Evolutionary conservation across 2,888 invertebrate genomes (phyloP).

Genomic region (Epirrhoe alternata): DNA sequence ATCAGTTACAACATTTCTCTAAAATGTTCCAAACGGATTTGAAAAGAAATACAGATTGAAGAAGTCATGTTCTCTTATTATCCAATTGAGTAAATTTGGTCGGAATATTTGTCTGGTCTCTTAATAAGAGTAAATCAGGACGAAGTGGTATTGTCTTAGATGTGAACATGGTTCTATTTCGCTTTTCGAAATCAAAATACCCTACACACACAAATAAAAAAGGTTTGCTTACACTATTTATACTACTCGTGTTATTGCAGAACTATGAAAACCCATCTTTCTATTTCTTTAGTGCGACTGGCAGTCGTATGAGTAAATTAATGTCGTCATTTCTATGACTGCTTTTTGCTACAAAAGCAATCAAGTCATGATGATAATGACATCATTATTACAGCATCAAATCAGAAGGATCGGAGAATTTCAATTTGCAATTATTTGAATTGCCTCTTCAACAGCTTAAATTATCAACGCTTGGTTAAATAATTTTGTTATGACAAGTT

Average conservation of each 20-base stretch:
- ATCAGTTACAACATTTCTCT: background rate
- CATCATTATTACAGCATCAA: conserved; percentile 13
- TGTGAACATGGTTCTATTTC: background rate
- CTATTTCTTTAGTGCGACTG: background rate
- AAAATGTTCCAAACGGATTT: background rate
- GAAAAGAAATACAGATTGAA: conserved; percentile 43
- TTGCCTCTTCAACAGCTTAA: conserved; percentile 2
- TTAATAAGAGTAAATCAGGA: conserved; percentile 52
- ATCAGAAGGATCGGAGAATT: conserved; percentile 21
- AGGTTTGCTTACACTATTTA: too few species aligned
- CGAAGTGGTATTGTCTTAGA: conserved; percentile 11
- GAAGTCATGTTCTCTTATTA: conserved; percentile 53
- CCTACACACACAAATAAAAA: too few species aligned
- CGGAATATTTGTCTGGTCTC: conserved; percentile 48
- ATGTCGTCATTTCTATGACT: background rate
- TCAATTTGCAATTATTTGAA: conserved; percentile 29
- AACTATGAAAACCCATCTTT: background rate
- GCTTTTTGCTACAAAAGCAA: conserved; percentile 8
- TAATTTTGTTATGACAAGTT: background rate
- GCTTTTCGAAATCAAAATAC: background rate
- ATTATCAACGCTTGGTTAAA: background rate
- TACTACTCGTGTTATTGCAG: too few species aligned
- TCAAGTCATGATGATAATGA: conserved; percentile 10
- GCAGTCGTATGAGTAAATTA: background rate
- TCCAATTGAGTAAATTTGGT: conserved; percentile 69